Percentiles rank a stretch among this genome's conserved stretches.
These are phyloP conservation scores for Strigamia transsilvanica DNA, from an alignment of 2,888 invertebrate genomes.

Conservation along the genomic window DNA sequence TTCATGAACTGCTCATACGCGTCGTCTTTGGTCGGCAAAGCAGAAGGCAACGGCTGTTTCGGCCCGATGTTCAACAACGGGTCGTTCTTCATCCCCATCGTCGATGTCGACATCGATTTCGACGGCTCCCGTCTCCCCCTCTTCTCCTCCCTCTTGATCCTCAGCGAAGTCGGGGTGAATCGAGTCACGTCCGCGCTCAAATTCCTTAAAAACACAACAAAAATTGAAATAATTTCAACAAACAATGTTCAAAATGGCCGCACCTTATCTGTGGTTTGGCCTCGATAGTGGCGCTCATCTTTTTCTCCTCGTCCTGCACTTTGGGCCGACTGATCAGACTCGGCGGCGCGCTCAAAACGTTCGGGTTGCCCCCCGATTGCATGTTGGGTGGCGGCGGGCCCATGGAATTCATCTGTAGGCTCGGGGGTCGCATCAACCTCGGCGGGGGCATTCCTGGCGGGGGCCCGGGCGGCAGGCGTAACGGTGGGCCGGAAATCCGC, in stretches of 20 bases:
- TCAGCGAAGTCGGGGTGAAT: conserved; percentile 90
- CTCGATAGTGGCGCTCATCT: conserved; percentile 78
- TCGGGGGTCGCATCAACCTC: conserved; percentile 56
- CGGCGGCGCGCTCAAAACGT: conserved; percentile 82
- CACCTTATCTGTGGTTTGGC: conserved; percentile 91
- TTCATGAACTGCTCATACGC: conserved; percentile 99
- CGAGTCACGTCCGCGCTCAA: conserved; percentile 93
- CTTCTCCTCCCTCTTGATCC: conserved; percentile 87
- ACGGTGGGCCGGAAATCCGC: conserved; percentile 65
- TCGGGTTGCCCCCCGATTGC: conserved; percentile 65
- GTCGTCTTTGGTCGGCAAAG: conserved; percentile 86
- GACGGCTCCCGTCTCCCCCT: not conserved
- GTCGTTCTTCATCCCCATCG: conserved; percentile 59
- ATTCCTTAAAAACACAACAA: conserved; percentile 69
- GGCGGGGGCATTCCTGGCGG: conserved; percentile 68
- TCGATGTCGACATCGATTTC: conserved; percentile 20
- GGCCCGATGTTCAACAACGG: conserved; percentile 60
- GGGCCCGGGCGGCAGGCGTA: conserved; percentile 73
- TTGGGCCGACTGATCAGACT: conserved; percentile 75
- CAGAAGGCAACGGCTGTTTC: conserved; percentile 56
- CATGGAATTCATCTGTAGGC: conserved; percentile 50
- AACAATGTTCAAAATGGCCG: conserved; percentile 33
- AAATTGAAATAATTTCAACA: conserved; percentile 1
- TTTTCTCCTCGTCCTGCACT: conserved; percentile 60
- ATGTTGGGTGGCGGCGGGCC: conserved; percentile 63